These are phyloP conservation scores for Adelphocoris suturalis DNA, from an alignment of 2,888 invertebrate genomes.

Conservation along the genomic window DNA sequence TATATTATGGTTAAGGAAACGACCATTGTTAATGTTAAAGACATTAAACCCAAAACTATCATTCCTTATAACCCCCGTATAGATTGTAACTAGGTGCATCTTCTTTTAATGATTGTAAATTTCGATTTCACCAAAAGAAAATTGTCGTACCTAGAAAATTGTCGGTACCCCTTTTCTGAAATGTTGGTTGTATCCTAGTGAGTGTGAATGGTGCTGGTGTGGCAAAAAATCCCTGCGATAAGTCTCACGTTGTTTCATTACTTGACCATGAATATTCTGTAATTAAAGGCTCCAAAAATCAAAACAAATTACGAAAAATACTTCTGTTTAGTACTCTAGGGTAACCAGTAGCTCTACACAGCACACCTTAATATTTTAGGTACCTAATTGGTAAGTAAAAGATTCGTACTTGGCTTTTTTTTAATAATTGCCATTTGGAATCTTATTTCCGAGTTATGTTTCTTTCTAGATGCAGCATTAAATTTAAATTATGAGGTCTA, in stretches of 20 bases:
- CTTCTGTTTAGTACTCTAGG: no score
- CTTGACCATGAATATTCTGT: not conserved
- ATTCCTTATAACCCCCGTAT: slow-evolving; percentile 56
- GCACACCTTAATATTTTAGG: no score
- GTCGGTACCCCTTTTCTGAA: not conserved
- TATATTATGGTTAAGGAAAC: slow-evolving; percentile 60
- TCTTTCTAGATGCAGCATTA: no score
- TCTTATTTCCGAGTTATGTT: no score
- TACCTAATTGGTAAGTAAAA: no score
- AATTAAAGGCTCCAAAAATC: no score
- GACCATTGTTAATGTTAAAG: slow-evolving; percentile 61
- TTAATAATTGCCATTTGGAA: no score
- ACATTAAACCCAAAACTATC: slow-evolving; percentile 53
- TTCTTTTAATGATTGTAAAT: slow-evolving; percentile 24
- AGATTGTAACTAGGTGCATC: slow-evolving; percentile 48
- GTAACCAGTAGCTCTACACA: no score
- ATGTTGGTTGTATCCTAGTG: not conserved
- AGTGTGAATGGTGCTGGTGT: not conserved
- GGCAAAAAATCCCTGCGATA: not conserved
- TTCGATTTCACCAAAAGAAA: not conserved
- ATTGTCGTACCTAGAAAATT: slow-evolving; percentile 7
- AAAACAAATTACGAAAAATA: no score
- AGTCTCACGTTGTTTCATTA: no score
- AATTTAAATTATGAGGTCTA: no score
- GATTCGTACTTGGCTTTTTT: no score